phyloP scores from a whole-genome alignment of 2,113 vertebrate species.

The Oryctolagus cuniculus region DNA sequence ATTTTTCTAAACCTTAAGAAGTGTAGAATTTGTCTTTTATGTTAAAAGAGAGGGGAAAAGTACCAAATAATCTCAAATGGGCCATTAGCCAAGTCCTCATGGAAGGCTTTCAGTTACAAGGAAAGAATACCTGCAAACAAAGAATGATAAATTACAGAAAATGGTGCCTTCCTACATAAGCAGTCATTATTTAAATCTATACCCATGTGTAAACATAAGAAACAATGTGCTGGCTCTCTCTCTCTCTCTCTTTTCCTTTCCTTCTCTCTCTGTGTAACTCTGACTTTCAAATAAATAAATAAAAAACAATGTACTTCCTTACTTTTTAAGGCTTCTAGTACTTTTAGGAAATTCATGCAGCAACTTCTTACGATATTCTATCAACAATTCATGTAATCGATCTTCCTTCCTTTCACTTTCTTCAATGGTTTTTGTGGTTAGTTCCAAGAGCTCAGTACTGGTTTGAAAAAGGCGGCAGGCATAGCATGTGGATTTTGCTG shows the following conservation, averaged over 20 bases:
- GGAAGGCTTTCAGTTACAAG: constrained; percentile 58
- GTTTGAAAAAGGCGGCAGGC: constrained; percentile 96
- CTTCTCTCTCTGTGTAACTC: too few species aligned
- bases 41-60: constrained; percentile 23
- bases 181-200: constrained; percentile 23
- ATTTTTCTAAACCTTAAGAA: constrained; percentile 53
- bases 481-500: constrained; percentile 97
- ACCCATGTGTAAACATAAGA: constrained; percentile 41
- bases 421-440: constrained; percentile 93
- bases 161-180: background rate
- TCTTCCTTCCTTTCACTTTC: constrained; percentile 90
- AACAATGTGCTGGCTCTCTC: background rate
- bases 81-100: constrained; percentile 24
- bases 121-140: constrained; percentile 52
- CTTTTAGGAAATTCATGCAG: constrained; percentile 91
- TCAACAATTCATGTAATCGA: constrained; percentile 93
- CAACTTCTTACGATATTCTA: constrained; percentile 95
- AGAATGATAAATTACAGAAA: constrained; percentile 41
- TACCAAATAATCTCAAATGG: constrained; percentile 38
- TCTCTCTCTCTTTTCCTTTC: too few species aligned
- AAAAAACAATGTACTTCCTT: constrained; percentile 45
- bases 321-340: constrained; percentile 91
- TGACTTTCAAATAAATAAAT: background rate
- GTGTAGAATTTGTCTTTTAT: constrained; percentile 44
- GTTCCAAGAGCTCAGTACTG: constrained; percentile 95